Percentiles rank a stretch among this genome's conserved stretches.
These are phyloP conservation scores for Drosophila mulleri DNA, from an alignment of 2,888 invertebrate genomes.

Conservation along the genomic window DNA sequence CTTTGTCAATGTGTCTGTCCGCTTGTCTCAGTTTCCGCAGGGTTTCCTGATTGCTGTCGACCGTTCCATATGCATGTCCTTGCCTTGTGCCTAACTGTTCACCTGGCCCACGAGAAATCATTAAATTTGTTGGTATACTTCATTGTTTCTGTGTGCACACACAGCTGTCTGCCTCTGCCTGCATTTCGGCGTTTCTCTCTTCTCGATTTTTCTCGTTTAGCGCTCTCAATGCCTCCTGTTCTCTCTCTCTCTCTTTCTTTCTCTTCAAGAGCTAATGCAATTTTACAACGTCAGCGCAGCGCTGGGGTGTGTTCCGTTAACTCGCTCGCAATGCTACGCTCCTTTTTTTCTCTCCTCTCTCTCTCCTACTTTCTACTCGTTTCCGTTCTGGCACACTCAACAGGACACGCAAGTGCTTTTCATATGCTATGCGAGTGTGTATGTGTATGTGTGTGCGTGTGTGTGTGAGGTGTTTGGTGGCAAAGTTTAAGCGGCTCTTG, in stretches of 20 bases:
- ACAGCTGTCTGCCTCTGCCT: conserved; percentile 47
- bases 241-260: not conserved
- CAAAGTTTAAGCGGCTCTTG: conserved; percentile 54
- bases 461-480: conserved; percentile 34
- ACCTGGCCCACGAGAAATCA: conserved; percentile 74
- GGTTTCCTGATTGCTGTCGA: conserved; percentile 33
- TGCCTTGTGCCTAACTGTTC: conserved; percentile 38
- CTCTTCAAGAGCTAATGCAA: conserved; percentile 40
- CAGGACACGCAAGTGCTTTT: conserved; percentile 70
- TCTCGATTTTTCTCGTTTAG: conserved; percentile 1
- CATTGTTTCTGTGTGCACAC: conserved; percentile 55
- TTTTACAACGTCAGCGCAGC: conserved; percentile 39
- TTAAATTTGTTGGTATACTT: conserved; percentile 81
- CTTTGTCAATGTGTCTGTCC: conserved; percentile 33
- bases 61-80: conserved; percentile 44
- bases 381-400: conserved; percentile 54
- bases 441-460: conserved; percentile 1
- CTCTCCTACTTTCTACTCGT: conserved; percentile 37
- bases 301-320: conserved; percentile 67
- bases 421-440: not conserved
- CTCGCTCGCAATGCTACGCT: conserved; percentile 38
- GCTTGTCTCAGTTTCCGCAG: conserved; percentile 35
- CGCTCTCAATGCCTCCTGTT: conserved; percentile 17
- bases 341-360: conserved; percentile 15
- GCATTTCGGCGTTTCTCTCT: conserved; percentile 37